phyloP scores from a whole-genome alignment of 1,140 invertebrate species.

The Hyphantria cunea region DNA sequence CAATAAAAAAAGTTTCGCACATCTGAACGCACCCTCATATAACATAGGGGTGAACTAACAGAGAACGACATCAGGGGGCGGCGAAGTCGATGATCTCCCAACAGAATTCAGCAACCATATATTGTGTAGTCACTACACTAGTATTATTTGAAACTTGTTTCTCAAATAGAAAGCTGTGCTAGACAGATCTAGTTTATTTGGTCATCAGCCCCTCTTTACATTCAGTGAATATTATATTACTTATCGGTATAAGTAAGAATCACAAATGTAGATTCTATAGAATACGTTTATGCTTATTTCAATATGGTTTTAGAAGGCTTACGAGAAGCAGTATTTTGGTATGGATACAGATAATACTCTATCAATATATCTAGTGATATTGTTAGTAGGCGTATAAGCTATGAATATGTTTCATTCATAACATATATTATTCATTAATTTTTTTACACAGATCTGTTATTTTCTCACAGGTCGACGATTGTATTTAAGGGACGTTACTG shows the following conservation, averaged over 20 bases:
- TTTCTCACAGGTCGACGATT: too few relatives aligned
- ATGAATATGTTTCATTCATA: too few relatives aligned
- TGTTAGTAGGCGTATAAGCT: neutral
- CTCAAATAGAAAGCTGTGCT: neutral
- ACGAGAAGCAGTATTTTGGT: conserved; percentile 13
- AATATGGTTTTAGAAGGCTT: conserved; percentile 24
- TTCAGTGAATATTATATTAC: conserved; percentile 48
- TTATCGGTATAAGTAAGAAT: conserved; percentile 49
- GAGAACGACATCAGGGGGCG: conserved; percentile 34
- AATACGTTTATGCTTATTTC: conserved; percentile 32
- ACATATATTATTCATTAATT: too few relatives aligned
- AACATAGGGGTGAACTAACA: conserved; percentile 35
- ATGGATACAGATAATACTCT: conserved; percentile 4
- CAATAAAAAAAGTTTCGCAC: conserved; percentile 36
- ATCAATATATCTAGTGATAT: neutral
- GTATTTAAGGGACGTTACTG: too few relatives aligned
- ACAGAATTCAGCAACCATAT: conserved; percentile 29
- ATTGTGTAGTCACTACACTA: conserved; percentile 15
- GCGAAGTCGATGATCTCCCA: conserved; percentile 32
- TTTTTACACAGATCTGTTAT: too few relatives aligned
- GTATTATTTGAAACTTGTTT: conserved; percentile 3
- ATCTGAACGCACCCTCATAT: conserved; percentile 29
- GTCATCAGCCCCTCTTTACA: conserved; percentile 31
- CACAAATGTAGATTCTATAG: conserved; percentile 41
- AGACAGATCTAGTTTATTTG: conserved; percentile 1